Percentiles rank a stretch among this genome's conserved stretches.
phyloP scores from a whole-genome alignment of 2,888 invertebrate species.

The Microctonus brassicae region DNA sequence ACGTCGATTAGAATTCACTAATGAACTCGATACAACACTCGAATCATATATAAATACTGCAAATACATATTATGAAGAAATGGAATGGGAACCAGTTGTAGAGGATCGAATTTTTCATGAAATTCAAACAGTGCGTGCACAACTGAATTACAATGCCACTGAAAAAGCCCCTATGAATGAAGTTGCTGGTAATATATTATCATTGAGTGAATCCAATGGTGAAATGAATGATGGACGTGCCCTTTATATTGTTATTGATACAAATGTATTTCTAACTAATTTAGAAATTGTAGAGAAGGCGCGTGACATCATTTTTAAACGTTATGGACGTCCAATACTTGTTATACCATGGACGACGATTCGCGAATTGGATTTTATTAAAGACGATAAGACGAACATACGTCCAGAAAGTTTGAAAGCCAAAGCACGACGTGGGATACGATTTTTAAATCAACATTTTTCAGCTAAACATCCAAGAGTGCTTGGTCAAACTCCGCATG shows the following conservation, averaged over 20 bases:
- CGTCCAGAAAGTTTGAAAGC: constrained; percentile 48
- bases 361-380: constrained; percentile 67
- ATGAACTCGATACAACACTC: neutral
- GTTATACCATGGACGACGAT: constrained; percentile 66
- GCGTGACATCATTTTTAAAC: constrained; percentile 54
- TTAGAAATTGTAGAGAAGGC: constrained; percentile 58
- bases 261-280: constrained; percentile 67
- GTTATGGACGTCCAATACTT: constrained; percentile 58
- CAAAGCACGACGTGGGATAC: constrained; percentile 61
- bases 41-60: neutral
- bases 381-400: constrained; percentile 55
- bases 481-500: constrained; percentile 62
- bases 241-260: constrained; percentile 66
- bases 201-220: neutral
- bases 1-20: neutral
- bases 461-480: constrained; percentile 60
- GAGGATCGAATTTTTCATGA: constrained; percentile 62
- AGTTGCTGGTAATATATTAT: constrained; percentile 30
- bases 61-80: constrained; percentile 58
- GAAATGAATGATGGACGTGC: constrained; percentile 18
- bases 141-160: constrained; percentile 46
- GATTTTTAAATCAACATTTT: constrained; percentile 61
- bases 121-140: constrained; percentile 59
- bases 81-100: constrained; percentile 68
- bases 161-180: constrained; percentile 19